These are phyloP conservation scores for Xanthorhoe spadicearia DNA, from an alignment of 2,888 invertebrate genomes.

Conservation along the genomic window DNA sequence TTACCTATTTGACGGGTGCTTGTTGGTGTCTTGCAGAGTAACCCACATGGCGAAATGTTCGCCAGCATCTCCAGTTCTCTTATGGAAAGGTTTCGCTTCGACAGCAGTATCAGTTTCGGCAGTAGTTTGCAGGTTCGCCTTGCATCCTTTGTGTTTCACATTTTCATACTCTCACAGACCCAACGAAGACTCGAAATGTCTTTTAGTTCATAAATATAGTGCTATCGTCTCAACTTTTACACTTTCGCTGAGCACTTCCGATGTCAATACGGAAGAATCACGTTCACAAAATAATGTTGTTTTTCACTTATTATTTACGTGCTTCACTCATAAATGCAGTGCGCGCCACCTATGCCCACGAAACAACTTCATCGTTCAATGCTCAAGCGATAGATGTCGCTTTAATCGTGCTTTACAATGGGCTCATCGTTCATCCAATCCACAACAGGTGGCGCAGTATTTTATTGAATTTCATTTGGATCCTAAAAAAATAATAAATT, in stretches of 20 bases:
- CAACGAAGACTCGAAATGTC: constrained; percentile 33
- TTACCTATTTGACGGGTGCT: constrained; percentile 48
- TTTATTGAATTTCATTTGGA: background rate
- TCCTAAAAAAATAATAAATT: background rate
- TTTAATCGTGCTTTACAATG: constrained; percentile 14
- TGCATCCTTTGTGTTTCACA: constrained; percentile 58
- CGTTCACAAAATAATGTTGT: background rate
- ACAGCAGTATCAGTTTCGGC: constrained; percentile 90
- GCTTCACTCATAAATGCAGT: constrained; percentile 11
- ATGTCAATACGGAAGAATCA: constrained; percentile 23
- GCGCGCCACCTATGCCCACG: constrained; percentile 54
- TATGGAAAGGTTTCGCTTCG: constrained; percentile 92
- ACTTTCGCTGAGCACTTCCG: constrained; percentile 46
- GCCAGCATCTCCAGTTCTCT: constrained; percentile 92
- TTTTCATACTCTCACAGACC: constrained; percentile 44
- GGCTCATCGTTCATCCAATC: background rate
- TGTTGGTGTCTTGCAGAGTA: constrained; percentile 86
- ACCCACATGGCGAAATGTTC: constrained; percentile 92
- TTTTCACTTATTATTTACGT: background rate
- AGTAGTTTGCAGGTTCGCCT: constrained; percentile 90
- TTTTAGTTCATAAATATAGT: constrained; percentile 37
- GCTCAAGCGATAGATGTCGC: constrained; percentile 52
- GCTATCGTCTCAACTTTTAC: constrained; percentile 18
- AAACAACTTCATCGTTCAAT: constrained; percentile 17
- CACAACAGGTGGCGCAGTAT: constrained; percentile 33